Evolutionary conservation across 2,888 invertebrate genomes (phyloP).

Genomic region (Phragmatobia fuliginosa): DNA sequence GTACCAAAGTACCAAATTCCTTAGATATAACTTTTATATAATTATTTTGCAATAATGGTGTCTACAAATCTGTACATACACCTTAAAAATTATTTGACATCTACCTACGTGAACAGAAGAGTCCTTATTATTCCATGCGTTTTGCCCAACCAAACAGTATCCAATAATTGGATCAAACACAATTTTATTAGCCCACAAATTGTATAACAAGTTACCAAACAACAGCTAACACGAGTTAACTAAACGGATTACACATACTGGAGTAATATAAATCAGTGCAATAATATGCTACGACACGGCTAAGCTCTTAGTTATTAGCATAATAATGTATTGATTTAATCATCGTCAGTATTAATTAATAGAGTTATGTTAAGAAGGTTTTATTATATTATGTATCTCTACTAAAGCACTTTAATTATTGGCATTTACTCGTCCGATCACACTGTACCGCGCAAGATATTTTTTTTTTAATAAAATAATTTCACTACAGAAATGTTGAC

Average conservation of each 20-base stretch:
- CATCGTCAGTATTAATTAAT: conserved; percentile 27
- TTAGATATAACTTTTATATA: too few species aligned
- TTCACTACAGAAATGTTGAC: too few species aligned
- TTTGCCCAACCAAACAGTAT: conserved; percentile 28
- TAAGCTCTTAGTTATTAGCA: conserved; percentile 55
- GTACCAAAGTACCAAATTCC: not conserved
- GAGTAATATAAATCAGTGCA: conserved; percentile 47
- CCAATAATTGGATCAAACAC: conserved; percentile 44
- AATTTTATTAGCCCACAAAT: conserved; percentile 49
- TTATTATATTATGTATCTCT: not conserved
- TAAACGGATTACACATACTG: conserved; percentile 35
- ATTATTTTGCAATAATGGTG: too few species aligned
- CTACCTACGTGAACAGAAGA: conserved; percentile 18
- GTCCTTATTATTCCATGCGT: conserved; percentile 43
- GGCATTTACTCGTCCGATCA: not conserved
- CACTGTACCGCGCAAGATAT: too few species aligned
- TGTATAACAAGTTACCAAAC: conserved; percentile 50
- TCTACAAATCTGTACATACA: too few species aligned
- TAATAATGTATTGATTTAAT: conserved; percentile 51
- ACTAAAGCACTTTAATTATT: not conserved
- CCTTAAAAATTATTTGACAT: not conserved
- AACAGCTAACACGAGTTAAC: conserved; percentile 39
- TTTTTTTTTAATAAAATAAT: too few species aligned
- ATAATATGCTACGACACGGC: conserved; percentile 53
- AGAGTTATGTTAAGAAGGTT: not conserved